These are phyloP conservation scores for Drosophila hamatofila DNA, from an alignment of 2,888 invertebrate genomes.

Conservation along the genomic window DNA sequence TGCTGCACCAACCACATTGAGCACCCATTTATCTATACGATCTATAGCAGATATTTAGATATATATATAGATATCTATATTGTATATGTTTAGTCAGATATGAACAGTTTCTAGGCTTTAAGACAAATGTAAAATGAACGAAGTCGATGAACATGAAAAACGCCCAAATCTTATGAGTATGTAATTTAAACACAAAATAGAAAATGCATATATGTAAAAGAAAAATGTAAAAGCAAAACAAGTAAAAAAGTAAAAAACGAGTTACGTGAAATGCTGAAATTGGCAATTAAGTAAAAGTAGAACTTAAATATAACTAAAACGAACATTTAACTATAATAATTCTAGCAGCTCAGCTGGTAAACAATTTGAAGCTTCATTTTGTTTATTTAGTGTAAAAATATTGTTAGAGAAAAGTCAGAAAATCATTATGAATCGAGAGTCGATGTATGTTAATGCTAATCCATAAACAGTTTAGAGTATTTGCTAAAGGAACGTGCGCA, in stretches of 20 bases:
- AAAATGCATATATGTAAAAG: conserved; percentile 15
- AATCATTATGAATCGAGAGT: conserved; percentile 43
- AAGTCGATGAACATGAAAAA: conserved; percentile 78
- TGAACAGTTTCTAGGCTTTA: conserved; percentile 43
- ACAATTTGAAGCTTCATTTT: conserved; percentile 60
- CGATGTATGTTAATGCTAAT: conserved; percentile 51
- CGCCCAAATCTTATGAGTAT: conserved; percentile 85
- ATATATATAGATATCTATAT: conserved; percentile 28
- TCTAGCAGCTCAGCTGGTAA: conserved; percentile 15
- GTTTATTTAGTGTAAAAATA: conserved; percentile 72
- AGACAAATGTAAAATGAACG: conserved; percentile 71
- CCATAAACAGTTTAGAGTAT: conserved; percentile 29
- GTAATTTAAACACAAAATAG: conserved; percentile 60
- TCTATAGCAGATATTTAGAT: conserved; percentile 37
- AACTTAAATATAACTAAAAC: conserved; percentile 20
- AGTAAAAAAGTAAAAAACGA: conserved; percentile 13
- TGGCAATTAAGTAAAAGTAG: conserved; percentile 74
- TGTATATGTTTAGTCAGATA: conserved; percentile 35
- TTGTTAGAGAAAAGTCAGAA: conserved; percentile 60
- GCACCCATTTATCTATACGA: conserved; percentile 63
- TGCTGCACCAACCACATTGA: conserved; percentile 51
- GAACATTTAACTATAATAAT: conserved; percentile 27
- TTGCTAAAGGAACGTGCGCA: conserved; percentile 27
- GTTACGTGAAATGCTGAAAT: conserved; percentile 71
- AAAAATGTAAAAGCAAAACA: background rate